Conservation (phyloP, 2,113 vertebrate species). For the Tetraodon nigroviridis region DNA sequence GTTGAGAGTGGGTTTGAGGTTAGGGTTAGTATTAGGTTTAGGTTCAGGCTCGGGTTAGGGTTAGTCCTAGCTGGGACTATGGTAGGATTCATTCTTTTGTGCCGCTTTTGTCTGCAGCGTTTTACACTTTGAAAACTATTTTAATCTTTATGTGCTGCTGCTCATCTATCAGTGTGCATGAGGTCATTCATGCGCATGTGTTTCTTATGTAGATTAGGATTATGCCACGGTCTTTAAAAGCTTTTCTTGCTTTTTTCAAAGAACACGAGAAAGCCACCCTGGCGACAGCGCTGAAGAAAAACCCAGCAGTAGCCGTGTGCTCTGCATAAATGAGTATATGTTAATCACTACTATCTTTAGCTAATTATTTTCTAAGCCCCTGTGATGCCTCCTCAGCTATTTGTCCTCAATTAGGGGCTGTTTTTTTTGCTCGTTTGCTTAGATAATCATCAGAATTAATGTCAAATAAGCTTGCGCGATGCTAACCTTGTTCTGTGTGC, state of each 20-base stretch:
- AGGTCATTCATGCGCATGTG: too few relatives aligned
- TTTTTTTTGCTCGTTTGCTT: constrained; percentile 46
- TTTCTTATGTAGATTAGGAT: too few relatives aligned
- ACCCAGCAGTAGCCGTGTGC: constrained; percentile 19
- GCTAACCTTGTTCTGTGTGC: constrained; percentile 37
- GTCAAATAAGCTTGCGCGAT: constrained; percentile 40
- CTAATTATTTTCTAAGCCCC: constrained; percentile 41
- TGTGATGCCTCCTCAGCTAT: constrained; percentile 53
- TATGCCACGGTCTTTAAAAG: background rate
- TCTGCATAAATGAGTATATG: constrained; percentile 40
- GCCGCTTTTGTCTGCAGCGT: too few relatives aligned
- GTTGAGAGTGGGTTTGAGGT: too few relatives aligned
- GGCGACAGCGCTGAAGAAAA: constrained; percentile 15
- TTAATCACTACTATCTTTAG: constrained; percentile 43
- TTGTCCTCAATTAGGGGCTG: constrained; percentile 49
- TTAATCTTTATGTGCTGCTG: too few relatives aligned
- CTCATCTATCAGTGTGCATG: too few relatives aligned
- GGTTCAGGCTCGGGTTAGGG: too few relatives aligned
- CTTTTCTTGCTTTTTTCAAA: background rate
- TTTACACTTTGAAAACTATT: too few relatives aligned
- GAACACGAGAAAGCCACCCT: constrained; percentile 13
- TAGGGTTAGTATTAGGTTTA: too few relatives aligned
- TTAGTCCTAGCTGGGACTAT: too few relatives aligned
- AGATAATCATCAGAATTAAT: constrained; percentile 42
- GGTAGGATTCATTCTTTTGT: too few relatives aligned